Conservation (phyloP, 2,113 vertebrate genomes). For the Embiotoca jacksoni region DNA sequence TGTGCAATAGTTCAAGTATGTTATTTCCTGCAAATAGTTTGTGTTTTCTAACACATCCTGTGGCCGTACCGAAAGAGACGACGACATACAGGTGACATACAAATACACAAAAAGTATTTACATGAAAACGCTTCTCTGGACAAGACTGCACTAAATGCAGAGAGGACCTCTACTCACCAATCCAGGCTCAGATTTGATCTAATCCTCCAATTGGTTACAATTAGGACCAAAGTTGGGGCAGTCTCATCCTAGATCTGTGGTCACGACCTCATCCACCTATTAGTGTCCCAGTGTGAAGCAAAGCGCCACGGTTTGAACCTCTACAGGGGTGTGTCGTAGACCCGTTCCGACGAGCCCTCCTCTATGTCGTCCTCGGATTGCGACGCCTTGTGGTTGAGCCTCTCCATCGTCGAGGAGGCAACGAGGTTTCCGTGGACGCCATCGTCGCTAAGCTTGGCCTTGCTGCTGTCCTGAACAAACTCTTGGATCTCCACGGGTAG, state of each 20-base stretch:
- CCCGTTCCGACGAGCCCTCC: conserved; percentile 88
- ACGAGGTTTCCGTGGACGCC: conserved; percentile 71
- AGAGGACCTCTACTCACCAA: conserved; percentile 77
- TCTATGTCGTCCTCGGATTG: conserved; percentile 90
- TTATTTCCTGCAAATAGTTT: conserved; percentile 76
- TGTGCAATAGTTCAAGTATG: conserved; percentile 84
- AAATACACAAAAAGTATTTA: conserved; percentile 78
- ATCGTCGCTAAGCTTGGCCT: conserved; percentile 89
- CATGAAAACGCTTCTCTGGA: conserved; percentile 53
- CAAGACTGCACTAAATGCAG: conserved; percentile 57
- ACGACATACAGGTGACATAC: conserved; percentile 68
- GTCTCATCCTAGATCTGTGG: conserved; percentile 60
- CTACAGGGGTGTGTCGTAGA: conserved; percentile 93
- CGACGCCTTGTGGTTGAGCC: conserved; percentile 88
- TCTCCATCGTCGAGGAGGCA: conserved; percentile 84
- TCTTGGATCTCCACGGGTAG: conserved; percentile 97
- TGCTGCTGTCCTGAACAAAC: conserved; percentile 97
- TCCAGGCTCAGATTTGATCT: conserved; percentile 69
- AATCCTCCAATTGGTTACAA: conserved; percentile 71
- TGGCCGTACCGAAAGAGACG: conserved; percentile 65
- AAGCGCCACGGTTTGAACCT: conserved; percentile 28
- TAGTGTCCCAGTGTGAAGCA: conserved; percentile 57
- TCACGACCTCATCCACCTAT: conserved; percentile 55
- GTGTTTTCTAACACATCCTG: conserved; percentile 77
- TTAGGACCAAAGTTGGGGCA: conserved; percentile 58